Conservation (phyloP, 2,797 vertebrate genomes). For the Rhyacichthys aspro region DNA sequence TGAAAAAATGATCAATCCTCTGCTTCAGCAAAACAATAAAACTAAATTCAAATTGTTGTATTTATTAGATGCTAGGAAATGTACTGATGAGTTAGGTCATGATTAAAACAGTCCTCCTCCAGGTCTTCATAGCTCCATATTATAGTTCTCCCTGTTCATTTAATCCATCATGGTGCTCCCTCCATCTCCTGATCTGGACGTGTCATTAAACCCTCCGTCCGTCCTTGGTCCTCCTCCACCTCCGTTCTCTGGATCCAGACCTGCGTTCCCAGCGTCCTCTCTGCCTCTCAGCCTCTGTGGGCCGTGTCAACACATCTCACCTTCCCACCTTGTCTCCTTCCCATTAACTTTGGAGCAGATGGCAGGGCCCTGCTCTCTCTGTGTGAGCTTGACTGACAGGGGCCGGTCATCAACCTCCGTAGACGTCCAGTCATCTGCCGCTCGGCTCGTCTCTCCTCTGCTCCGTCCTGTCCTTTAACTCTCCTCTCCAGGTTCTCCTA, state of each 20-base stretch:
- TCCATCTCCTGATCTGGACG: slow-evolving; percentile 24
- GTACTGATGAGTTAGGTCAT: too few relatives aligned
- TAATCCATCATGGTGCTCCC: slow-evolving; percentile 62
- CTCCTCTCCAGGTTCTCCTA: slow-evolving; percentile 67
- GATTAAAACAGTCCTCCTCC: too few relatives aligned
- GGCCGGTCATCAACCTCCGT: slow-evolving; percentile 89
- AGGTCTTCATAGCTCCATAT: slow-evolving; percentile 25
- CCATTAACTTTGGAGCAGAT: slow-evolving; percentile 95
- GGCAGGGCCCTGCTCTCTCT: slow-evolving; percentile 91
- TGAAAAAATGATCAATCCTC: too few relatives aligned
- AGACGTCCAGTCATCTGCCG: slow-evolving; percentile 87
- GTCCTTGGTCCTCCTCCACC: slow-evolving; percentile 49
- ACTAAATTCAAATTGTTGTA: too few relatives aligned
- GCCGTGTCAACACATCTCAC: slow-evolving; percentile 63
- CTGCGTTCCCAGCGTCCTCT: slow-evolving; percentile 34
- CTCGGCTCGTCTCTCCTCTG: slow-evolving; percentile 78
- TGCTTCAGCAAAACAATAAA: too few relatives aligned
- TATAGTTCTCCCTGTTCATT: slow-evolving; percentile 28
- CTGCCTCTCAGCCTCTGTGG: slow-evolving; percentile 51
- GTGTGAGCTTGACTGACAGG: slow-evolving; percentile 95
- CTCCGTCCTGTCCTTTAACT: slow-evolving; percentile 80
- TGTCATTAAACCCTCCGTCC: slow-evolving; percentile 23
- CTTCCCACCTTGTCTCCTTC: slow-evolving; percentile 84
- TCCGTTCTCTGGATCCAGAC: slow-evolving; percentile 28
- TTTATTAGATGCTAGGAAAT: too few relatives aligned